Percentiles rank a stretch among this genome's conserved stretches.
Evolutionary conservation across 2,888 invertebrate genomes (phyloP).

Genomic region (Operophtera brumata): DNA sequence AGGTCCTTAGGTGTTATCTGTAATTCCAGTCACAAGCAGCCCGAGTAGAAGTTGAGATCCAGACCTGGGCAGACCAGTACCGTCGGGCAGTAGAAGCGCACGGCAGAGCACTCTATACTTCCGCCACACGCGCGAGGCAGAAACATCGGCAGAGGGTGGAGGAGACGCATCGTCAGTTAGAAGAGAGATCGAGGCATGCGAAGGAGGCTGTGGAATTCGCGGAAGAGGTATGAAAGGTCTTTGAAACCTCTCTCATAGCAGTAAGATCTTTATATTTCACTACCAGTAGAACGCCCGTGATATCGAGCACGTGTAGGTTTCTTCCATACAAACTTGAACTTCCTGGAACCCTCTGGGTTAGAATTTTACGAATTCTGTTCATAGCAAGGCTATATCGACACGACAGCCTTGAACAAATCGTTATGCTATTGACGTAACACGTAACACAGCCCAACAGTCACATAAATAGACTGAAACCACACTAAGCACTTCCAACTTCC

Average conservation of each 20-base stretch:
- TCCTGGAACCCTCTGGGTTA: too few relatives aligned
- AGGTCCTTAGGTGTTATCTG: not conserved
- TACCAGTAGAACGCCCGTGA: too few relatives aligned
- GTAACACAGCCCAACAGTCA: too few relatives aligned
- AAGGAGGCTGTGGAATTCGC: slow-evolving; percentile 82
- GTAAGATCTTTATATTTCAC: too few relatives aligned
- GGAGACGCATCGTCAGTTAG: slow-evolving; percentile 64
- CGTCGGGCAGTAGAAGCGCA: slow-evolving; percentile 83
- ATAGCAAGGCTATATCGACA: too few relatives aligned
- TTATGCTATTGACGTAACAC: too few relatives aligned
- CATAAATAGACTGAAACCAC: too few relatives aligned
- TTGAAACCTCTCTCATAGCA: not conserved
- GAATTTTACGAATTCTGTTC: too few relatives aligned
- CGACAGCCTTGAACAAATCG: too few relatives aligned
- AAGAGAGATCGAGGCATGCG: slow-evolving; percentile 79
- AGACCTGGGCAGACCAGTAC: slow-evolving; percentile 84
- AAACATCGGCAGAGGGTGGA: slow-evolving; percentile 68
- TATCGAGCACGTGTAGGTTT: too few relatives aligned
- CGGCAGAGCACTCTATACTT: slow-evolving; percentile 75
- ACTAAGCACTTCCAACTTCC: too few relatives aligned
- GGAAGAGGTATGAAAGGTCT: slow-evolving; percentile 73
- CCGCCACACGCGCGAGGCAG: slow-evolving; percentile 76
- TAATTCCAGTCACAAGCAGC: slow-evolving; percentile 60
- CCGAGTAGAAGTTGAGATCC: slow-evolving; percentile 82
- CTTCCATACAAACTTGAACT: too few relatives aligned